phyloP scores from a whole-genome alignment of 1,140 invertebrate genomes.

The Mercenaria mercenaria region DNA sequence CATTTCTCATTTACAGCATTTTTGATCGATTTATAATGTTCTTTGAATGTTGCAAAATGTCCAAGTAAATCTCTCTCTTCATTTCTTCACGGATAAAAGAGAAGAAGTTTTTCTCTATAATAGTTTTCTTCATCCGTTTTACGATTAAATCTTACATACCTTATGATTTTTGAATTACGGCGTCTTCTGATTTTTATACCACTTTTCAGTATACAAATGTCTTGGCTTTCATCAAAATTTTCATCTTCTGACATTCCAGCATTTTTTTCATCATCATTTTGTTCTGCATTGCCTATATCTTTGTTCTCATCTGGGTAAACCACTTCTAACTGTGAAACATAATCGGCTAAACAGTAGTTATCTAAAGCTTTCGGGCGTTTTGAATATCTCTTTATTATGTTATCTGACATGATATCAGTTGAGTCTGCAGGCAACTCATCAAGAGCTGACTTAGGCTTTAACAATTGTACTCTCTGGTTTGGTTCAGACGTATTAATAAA shows the following conservation, averaged over 20 bases:
- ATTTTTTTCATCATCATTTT: slow-evolving; percentile 61
- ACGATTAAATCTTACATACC: too few species aligned
- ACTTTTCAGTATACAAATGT: slow-evolving; percentile 41
- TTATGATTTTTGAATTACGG: too few species aligned
- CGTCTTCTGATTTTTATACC: too few species aligned
- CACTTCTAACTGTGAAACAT: too few species aligned
- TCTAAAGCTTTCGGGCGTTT: not conserved
- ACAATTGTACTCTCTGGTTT: not conserved
- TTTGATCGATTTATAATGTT: not conserved
- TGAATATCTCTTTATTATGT: not conserved
- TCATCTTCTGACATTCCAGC: slow-evolving; percentile 19
- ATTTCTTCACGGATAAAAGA: too few species aligned
- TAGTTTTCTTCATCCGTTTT: slow-evolving; percentile 36
- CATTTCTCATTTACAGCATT: slow-evolving; percentile 45
- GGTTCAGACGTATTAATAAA: not conserved
- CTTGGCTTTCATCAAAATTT: not conserved
- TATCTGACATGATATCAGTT: not conserved
- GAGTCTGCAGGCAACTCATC: too few species aligned
- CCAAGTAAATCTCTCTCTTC: too few species aligned
- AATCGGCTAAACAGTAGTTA: not conserved
- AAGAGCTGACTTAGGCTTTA: not conserved
- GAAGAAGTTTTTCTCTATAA: slow-evolving; percentile 45
- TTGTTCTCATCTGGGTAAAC: too few species aligned
- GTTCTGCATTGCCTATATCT: not conserved
- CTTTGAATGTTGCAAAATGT: too few species aligned